These are phyloP conservation scores for Eulithis prunata DNA, from an alignment of 2,888 invertebrate species.

Conservation along the genomic window DNA sequence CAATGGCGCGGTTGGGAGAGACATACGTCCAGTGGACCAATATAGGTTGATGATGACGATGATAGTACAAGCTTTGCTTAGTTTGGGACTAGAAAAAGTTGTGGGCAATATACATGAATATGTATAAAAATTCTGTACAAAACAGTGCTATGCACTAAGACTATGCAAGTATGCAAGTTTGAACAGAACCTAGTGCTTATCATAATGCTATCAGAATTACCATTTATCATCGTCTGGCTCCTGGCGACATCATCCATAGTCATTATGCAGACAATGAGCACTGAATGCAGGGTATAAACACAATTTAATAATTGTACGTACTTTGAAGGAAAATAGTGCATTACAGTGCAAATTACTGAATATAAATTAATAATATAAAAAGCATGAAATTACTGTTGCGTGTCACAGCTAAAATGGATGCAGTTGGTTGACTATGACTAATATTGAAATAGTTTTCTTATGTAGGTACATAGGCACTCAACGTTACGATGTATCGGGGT, in stretches of 20 bases:
- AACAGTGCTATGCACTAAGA: too few relatives aligned
- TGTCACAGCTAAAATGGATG: conserved; percentile 7
- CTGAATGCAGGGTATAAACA: conserved; percentile 12
- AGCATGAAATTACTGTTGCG: conserved; percentile 5
- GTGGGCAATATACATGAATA: too few relatives aligned
- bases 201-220: neutral
- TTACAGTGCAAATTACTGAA: conserved; percentile 18
- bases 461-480: too few relatives aligned
- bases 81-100: too few relatives aligned
- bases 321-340: conserved; percentile 23
- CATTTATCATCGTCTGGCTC: conserved; percentile 23
- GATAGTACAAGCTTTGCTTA: too few relatives aligned
- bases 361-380: conserved; percentile 2
- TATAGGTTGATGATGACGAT: too few relatives aligned
- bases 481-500: too few relatives aligned
- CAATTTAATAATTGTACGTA: conserved; percentile 12
- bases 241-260: conserved; percentile 22
- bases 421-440: neutral
- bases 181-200: neutral
- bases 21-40: too few relatives aligned
- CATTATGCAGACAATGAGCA: conserved; percentile 23
- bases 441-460: neutral
- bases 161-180: too few relatives aligned
- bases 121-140: too few relatives aligned
- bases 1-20: too few relatives aligned